Percentiles rank a stretch among this genome's conserved stretches.
phyloP scores from a whole-genome alignment of 2,888 invertebrate genomes.

The Hylaea fasciaria region DNA sequence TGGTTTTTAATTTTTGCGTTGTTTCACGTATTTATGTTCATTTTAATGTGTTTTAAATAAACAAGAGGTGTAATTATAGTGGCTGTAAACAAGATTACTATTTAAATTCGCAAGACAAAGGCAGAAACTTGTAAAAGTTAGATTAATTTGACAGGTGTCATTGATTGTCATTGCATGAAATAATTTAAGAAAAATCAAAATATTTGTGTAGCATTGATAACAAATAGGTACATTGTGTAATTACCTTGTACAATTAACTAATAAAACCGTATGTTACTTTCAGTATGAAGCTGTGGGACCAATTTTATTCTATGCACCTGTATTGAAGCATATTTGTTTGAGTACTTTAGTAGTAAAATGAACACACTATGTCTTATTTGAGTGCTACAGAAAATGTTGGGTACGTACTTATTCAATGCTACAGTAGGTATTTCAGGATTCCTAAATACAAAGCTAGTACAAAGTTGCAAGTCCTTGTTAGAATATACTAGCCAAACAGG shows the following conservation, averaged over 20 bases:
- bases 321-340: slow-evolving; percentile 61
- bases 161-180: slow-evolving; percentile 63
- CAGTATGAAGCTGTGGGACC: slow-evolving; percentile 78
- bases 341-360: slow-evolving; percentile 76
- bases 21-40: not conserved
- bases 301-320: slow-evolving; percentile 62
- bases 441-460: not conserved
- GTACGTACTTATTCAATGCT: slow-evolving; percentile 56
- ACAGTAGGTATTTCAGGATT: not conserved
- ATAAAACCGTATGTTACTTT: slow-evolving; percentile 46
- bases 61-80: not conserved
- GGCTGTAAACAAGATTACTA: not conserved
- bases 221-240: slow-evolving; percentile 46
- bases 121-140: slow-evolving; percentile 43
- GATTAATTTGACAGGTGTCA: slow-evolving; percentile 76
- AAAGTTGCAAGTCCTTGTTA: too few species aligned
- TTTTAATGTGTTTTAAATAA: slow-evolving; percentile 7
- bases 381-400: slow-evolving; percentile 84
- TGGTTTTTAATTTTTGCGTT: slow-evolving; percentile 45
- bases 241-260: slow-evolving; percentile 35
- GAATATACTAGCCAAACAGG: too few species aligned
- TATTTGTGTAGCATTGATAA: slow-evolving; percentile 60
- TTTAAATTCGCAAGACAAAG: slow-evolving; percentile 13
- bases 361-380: slow-evolving; percentile 83
- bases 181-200: slow-evolving; percentile 58